Evolutionary conservation across 2,797 vertebrate genomes (phyloP), one percentile per base, ranked within the genome.

Genomic region (Columba guinea): DNA sequence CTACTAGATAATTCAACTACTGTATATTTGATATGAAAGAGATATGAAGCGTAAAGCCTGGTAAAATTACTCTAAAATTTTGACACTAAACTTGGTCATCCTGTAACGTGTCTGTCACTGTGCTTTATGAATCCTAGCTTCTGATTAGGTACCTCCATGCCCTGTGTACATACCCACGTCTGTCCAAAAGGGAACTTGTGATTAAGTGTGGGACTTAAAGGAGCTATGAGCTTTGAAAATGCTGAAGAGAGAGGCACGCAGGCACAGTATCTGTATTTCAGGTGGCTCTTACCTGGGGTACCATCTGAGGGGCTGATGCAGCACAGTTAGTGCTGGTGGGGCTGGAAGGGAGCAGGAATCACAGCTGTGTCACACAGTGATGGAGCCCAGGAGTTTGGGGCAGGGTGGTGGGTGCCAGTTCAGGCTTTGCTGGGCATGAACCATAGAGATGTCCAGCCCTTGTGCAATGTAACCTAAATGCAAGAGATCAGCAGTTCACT

Each of bases 1-100:
- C 30, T 39, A 23, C 14, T 23, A 41, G 34, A 35, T 78, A 78
- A 68, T 58, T 27, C 32, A 74, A 26, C 89, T 77, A 67, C 35
- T 69, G 10, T 59, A 9, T 74, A 62, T 63, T 89, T 88, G 44
- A 63, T 92, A 78, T 87, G 69, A 69, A 76, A 91, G 51, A 84
- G 16, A 59, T 8, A 10, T 41, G 80, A 82, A 69, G 26, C 48
- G 9, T 46, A 81, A 67, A 76, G 10, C 30, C 35, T 59, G 28
- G n/a, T 59, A 75, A 86, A 75, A 79, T 76, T n/a, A 59, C 27
- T 30, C 23, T 34, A 44, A 51, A 41, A 60, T 56, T 39, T 63
- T 56, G 20, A 41, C 16, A 17, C 21, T n/a, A 16, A 79, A 32
- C 26, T 51, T 59, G 68, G 16, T 23, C 37, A 21, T 73, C 32